Percentiles rank a stretch among this genome's conserved stretches.
Conservation (phyloP, 1,140 invertebrate genomes). For the Drosophila watanabei region DNA sequence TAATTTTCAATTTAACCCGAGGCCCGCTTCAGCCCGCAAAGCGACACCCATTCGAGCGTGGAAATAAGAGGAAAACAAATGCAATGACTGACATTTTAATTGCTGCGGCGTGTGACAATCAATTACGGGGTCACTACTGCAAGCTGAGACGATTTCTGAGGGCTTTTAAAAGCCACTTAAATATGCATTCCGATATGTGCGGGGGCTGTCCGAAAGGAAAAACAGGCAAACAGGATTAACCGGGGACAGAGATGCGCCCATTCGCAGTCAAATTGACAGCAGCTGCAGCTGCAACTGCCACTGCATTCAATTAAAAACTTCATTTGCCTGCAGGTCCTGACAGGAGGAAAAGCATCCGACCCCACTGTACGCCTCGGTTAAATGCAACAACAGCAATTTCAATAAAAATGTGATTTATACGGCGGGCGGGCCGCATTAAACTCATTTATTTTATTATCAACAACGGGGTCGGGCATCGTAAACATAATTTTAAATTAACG, state of each 20-base stretch:
- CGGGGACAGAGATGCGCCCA: constrained; percentile 24
- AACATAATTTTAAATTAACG: constrained; percentile 70
- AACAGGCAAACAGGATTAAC: not conserved
- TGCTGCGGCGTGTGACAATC: constrained; percentile 74
- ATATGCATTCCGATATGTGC: constrained; percentile 58
- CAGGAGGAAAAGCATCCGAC: not conserved
- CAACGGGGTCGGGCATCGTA: constrained; percentile 52
- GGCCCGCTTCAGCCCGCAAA: not conserved
- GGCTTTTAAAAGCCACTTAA: constrained; percentile 74
- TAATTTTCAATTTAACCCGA: constrained; percentile 62
- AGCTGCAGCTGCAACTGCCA: constrained; percentile 63
- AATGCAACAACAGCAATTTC: constrained; percentile 56
- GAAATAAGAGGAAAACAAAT: constrained; percentile 37
- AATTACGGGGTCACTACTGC: constrained; percentile 69
- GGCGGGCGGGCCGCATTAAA: constrained; percentile 45
- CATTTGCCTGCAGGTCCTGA: constrained; percentile 36
- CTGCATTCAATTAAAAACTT: constrained; percentile 68
- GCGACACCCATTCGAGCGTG: constrained; percentile 28
- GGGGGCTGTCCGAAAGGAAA: constrained; percentile 12
- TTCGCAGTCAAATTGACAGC: constrained; percentile 60
- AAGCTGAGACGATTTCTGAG: constrained; percentile 45
- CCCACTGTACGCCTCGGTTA: constrained; percentile 10
- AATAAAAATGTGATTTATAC: constrained; percentile 66
- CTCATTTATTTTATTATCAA: constrained; percentile 69
- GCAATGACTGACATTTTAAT: constrained; percentile 65